Base-by-base conservation (phyloP, 2,113 vertebrate genomes). In the Ptyas mucosa region DNA sequence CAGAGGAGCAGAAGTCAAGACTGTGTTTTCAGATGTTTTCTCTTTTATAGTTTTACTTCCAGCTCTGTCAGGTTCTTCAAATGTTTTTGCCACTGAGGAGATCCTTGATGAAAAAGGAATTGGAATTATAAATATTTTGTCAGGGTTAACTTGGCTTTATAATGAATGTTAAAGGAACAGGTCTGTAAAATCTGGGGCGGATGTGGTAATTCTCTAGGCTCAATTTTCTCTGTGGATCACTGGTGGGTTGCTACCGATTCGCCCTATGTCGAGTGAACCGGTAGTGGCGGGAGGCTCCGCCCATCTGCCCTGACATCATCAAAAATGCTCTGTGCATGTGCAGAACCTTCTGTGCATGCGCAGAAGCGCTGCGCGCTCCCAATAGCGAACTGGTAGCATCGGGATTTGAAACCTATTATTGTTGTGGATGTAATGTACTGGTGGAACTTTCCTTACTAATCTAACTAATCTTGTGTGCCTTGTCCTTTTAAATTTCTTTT, bases 11-110 rank as follows among this genome's bases (percentile, higher is more conserved):
- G 7, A 43, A 46, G 54, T 88, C 43, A 90, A 43, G 8, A 3
- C 18, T 61, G 75, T 85, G 34, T 46, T 54, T 91, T 21, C 46
- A 85, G 64, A 69, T 89, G 29, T 92, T 87, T 88, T 12, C 81
- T 86, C 64, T 95, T 93, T 91, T 81, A n/a, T 53, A 11, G 15
- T 92, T 95, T 91, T 15, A 93, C 51, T 95, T 49, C 89, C 24
- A 91, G 61, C 55, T 87, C 24, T 52, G 92, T 88, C 91, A 34
- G 24, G 3, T 87, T 96, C 92, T 88, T 90, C 0, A 87, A 29
- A 51, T 90, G 34, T 85, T 93, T 69, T 85, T 95, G 88, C 21
- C 87, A 64, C 61, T 93, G 9, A 15, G 26, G 55, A 55, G 57
- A 91, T 34, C 8, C 69, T 9, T 85, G 18, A 85, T 57, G n/a